A percentile compares a stretch with the other conserved stretches of the same genome.
phyloP scores from a whole-genome alignment of 2,797 vertebrate genomes.

The Coilia nasus region DNA sequence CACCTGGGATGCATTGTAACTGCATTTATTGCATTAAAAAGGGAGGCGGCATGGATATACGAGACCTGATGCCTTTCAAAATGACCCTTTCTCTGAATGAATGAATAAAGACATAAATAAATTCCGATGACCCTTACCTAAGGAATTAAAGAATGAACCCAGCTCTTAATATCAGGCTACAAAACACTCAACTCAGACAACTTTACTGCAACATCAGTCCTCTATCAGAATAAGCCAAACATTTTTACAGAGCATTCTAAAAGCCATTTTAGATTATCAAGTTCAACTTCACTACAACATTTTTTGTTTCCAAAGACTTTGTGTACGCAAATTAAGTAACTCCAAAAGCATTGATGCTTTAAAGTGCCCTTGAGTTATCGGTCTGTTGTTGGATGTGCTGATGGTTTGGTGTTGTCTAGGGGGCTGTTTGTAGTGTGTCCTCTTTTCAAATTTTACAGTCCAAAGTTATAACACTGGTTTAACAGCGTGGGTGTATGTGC shows the following conservation, averaged over 20 bases:
- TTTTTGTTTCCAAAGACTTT: background rate
- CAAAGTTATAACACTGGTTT: background rate
- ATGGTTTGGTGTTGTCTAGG: constrained; percentile 13
- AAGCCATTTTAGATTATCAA: background rate
- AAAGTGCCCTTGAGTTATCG: background rate
- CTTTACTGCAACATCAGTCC: background rate
- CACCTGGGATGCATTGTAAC: background rate
- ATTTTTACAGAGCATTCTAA: background rate
- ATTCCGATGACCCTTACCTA: too few species aligned
- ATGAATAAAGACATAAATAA: too few species aligned
- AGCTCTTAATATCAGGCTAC: background rate
- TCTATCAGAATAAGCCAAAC: background rate
- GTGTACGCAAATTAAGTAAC: background rate
- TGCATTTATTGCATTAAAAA: background rate
- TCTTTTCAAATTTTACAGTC: background rate
- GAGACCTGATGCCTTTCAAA: background rate
- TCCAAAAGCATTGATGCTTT: background rate
- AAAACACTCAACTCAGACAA: background rate
- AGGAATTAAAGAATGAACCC: too few species aligned
- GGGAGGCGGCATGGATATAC: background rate
- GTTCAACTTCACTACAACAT: too few species aligned
- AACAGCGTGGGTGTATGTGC: constrained; percentile 6
- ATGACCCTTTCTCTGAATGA: background rate
- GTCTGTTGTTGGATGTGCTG: constrained; percentile 1
- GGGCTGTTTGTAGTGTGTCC: background rate